A percentile compares a stretch with the other conserved stretches of the same genome.
phyloP scores from a whole-genome alignment of 2,888 invertebrate genomes.

The Eugnorisma glareosa region DNA sequence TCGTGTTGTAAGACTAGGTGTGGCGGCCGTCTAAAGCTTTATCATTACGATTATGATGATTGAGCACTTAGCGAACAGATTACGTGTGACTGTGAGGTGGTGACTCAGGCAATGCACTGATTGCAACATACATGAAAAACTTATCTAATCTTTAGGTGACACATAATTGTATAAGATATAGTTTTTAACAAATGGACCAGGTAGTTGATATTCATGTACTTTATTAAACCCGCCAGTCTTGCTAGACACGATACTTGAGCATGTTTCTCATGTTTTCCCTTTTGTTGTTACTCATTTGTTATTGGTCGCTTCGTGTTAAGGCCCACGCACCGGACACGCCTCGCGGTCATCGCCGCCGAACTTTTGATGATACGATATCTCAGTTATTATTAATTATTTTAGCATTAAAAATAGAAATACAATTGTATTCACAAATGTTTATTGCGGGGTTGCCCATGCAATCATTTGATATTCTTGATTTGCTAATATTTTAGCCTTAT shows the following conservation, averaged over 20 bases:
- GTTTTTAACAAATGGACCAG: neutral
- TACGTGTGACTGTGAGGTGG: neutral
- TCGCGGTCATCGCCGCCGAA: neutral
- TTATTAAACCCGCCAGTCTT: neutral
- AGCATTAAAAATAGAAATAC: too few species aligned
- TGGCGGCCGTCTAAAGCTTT: neutral
- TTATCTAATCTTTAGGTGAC: conserved; percentile 18
- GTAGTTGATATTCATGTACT: neutral
- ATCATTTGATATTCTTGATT: neutral
- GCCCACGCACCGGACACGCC: neutral
- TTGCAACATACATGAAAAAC: conserved; percentile 6
- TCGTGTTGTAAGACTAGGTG: conserved; percentile 16
- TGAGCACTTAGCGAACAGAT: neutral
- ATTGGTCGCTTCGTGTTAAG: neutral
- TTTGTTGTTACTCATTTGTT: neutral
- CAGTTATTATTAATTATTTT: neutral
- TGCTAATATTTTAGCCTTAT: neutral
- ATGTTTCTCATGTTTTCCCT: too few species aligned
- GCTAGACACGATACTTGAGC: neutral
- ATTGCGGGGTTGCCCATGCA: neutral
- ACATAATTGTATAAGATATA: neutral
- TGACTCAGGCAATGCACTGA: neutral
- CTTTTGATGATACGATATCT: neutral
- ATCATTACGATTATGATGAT: conserved; percentile 6
- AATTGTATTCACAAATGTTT: neutral